Evolutionary conservation across 2,888 invertebrate genomes (phyloP).

Genomic region (Cantharis nigra): DNA sequence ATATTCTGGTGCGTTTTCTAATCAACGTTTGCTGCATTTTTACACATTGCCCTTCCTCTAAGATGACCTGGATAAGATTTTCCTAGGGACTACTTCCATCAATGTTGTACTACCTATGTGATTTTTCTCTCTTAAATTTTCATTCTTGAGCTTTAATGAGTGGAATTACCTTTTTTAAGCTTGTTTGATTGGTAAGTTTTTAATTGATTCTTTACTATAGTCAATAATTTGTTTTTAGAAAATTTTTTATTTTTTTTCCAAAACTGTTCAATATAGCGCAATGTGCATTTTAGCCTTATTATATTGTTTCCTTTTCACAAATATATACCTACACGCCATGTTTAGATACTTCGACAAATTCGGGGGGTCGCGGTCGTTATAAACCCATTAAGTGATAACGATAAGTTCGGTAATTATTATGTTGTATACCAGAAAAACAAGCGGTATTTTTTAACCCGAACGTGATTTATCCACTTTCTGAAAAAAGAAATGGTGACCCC

Average conservation of each 20-base stretch:
- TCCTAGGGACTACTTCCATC: slow-evolving; percentile 3
- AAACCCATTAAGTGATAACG: background rate
- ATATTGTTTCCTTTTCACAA: no score
- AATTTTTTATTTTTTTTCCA: no score
- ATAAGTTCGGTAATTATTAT: background rate
- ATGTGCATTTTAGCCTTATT: no score
- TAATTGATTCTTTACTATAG: background rate
- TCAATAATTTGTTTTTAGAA: background rate
- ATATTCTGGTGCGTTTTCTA: background rate
- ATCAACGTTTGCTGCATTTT: background rate
- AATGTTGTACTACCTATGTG: background rate
- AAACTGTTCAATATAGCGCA: no score
- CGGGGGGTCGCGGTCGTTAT: background rate
- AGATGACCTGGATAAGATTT: slow-evolving; percentile 6
- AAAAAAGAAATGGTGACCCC: background rate
- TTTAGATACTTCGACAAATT: background rate
- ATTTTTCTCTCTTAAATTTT: background rate
- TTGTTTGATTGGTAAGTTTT: background rate
- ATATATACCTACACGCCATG: background rate
- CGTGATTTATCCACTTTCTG: background rate
- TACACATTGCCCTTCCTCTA: background rate
- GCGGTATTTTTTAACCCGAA: no score
- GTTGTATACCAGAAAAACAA: background rate
- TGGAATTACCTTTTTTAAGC: background rate
- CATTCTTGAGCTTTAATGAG: background rate